Percentiles rank a stretch among this genome's conserved stretches.
Conservation (phyloP, 2,797 vertebrate genomes). For the Pseudochirops cupreus region DNA sequence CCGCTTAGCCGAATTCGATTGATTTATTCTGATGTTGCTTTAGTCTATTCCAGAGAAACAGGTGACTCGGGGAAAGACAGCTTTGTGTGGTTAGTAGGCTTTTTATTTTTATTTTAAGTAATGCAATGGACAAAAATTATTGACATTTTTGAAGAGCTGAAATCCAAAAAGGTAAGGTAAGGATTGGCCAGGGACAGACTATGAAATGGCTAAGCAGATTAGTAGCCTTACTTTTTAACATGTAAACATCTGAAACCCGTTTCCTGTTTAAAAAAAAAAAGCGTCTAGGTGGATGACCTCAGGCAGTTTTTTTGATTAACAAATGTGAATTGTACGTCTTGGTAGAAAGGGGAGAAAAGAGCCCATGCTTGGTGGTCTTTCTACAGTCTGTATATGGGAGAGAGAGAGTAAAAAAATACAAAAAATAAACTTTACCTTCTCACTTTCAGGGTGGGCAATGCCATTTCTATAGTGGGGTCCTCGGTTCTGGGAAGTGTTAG, state of each 20-base stretch:
- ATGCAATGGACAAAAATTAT: constrained; percentile 49
- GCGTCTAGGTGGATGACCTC: constrained; percentile 84
- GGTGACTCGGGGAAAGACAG: constrained; percentile 56
- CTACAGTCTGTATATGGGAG: constrained; percentile 86
- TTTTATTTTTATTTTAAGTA: constrained; percentile 59
- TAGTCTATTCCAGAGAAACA: constrained; percentile 50
- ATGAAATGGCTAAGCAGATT: constrained; percentile 82
- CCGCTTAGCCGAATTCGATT: accelerated
- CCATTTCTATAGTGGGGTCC: constrained; percentile 91
- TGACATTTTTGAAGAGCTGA: constrained; percentile 34
- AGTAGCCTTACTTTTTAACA: constrained; percentile 84
- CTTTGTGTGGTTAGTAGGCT: background rate
- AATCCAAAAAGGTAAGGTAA: constrained; percentile 59
- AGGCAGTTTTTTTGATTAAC: constrained; percentile 85
- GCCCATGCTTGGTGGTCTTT: constrained; percentile 93
- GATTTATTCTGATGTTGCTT: background rate
- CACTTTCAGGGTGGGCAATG: constrained; percentile 96
- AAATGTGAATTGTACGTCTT: constrained; percentile 87
- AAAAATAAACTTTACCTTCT: constrained; percentile 98
- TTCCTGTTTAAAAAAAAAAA: constrained; percentile 84
- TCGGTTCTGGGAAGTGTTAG: constrained; percentile 96
- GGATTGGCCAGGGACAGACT: constrained; percentile 71
- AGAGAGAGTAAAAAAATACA: constrained; percentile 87
- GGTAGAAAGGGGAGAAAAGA: constrained; percentile 71
- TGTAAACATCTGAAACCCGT: constrained; percentile 88